These are phyloP conservation scores for Emydocephalus ijimae DNA, from an alignment of 2,113 vertebrate genomes.

Conservation along the genomic window DNA sequence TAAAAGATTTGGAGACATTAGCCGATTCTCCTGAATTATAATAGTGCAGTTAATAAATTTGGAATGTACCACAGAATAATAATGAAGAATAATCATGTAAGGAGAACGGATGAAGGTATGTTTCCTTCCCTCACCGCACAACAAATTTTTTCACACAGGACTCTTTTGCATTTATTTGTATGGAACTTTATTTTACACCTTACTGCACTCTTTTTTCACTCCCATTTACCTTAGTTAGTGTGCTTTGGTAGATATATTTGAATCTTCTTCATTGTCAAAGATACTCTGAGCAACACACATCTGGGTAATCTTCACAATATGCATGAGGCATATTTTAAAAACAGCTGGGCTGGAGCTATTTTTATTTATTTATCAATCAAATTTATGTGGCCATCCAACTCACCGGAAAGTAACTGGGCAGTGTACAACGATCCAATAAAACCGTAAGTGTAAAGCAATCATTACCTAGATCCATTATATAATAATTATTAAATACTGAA, in stretches of 20 bases:
- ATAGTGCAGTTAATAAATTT: constrained; percentile 37
- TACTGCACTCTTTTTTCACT: too few relatives aligned
- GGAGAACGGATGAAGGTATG: constrained; percentile 9
- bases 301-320: not conserved
- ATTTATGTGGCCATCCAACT: too few relatives aligned
- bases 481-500: too few relatives aligned
- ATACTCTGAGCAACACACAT: not conserved
- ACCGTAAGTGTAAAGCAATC: too few relatives aligned
- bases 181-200: not conserved
- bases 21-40: constrained; percentile 26
- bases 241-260: not conserved
- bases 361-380: not conserved
- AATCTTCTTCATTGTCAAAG: not conserved
- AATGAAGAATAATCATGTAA: constrained; percentile 15
- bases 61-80: constrained; percentile 8
- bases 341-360: not conserved
- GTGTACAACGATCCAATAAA: too few relatives aligned
- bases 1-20: constrained; percentile 48
- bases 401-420: too few relatives aligned
- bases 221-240: too few relatives aligned
- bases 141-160: not conserved
- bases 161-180: not conserved
- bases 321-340: not conserved
- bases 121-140: not conserved
- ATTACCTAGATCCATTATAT: too few relatives aligned